A percentile compares a stretch with the other conserved stretches of the same genome.
These are phyloP conservation scores for Circaetus gallicus DNA, from an alignment of 2,113 vertebrate genomes.

Conservation along the genomic window DNA sequence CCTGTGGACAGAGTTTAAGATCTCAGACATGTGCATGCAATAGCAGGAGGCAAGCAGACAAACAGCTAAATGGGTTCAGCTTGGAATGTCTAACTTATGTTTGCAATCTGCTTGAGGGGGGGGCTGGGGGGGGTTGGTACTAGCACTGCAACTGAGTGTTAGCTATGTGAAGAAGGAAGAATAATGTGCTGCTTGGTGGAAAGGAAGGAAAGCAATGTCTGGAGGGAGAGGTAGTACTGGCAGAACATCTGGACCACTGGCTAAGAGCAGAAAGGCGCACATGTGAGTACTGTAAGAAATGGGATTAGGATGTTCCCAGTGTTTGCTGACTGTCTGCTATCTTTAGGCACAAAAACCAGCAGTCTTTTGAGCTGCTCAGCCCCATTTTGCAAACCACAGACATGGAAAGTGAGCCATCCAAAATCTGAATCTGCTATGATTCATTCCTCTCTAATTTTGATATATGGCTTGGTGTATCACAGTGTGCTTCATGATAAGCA, in stretches of 20 bases:
- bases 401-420: not conserved
- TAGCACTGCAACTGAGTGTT: not conserved
- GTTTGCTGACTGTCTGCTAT: not conserved
- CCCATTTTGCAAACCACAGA: not conserved
- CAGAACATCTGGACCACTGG: not conserved
- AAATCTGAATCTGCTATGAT: not conserved
- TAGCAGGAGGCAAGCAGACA: not conserved
- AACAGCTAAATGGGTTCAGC: not conserved
- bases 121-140: not conserved
- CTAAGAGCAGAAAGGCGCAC: not conserved
- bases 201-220: not conserved
- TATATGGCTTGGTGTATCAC: not conserved
- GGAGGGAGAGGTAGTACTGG: not conserved
- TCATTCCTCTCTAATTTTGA: slow-evolving; percentile 1
- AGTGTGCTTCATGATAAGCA: not conserved
- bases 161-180: not conserved
- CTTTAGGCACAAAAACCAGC: not conserved
- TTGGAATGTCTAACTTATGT: not conserved
- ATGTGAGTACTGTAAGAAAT: not conserved
- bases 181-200: not conserved
- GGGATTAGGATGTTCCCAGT: not conserved
- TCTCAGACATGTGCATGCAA: not conserved
- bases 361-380: not conserved
- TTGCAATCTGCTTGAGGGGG: not conserved
- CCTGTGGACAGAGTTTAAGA: not conserved